These are phyloP conservation scores for Lichenostomus cassidix DNA, from an alignment of 2,113 vertebrate genomes.

Conservation along the genomic window DNA sequence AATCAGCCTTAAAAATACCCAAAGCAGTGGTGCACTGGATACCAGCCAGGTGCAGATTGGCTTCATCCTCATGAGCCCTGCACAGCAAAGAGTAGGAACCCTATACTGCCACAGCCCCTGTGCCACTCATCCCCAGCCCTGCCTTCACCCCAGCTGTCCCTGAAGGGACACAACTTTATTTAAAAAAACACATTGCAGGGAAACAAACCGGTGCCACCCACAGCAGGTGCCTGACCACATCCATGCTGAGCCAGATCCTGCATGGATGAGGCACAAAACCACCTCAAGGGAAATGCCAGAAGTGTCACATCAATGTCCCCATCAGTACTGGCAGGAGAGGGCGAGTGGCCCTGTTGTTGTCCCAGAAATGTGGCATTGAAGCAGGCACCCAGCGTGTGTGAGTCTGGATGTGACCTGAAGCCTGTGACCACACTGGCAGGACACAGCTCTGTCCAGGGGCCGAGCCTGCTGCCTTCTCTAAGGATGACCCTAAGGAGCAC, in stretches of 20 bases:
- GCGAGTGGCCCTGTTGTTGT: rapidly evolving
- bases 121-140: background rate
- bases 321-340: background rate
- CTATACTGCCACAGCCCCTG: background rate
- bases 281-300: background rate
- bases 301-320: background rate
- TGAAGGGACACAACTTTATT: background rate
- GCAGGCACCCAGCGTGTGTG: rapidly evolving
- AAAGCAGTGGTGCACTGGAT: rapidly evolving
- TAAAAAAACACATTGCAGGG: background rate
- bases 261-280: background rate
- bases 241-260: rapidly evolving
- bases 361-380: rapidly evolving
- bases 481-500: background rate
- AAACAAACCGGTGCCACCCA: background rate
- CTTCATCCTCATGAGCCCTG: background rate
- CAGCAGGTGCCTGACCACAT: background rate
- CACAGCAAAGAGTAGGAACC: background rate
- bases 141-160: background rate
- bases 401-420: background rate
- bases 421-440: rapidly evolving
- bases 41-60: background rate
- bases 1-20: background rate
- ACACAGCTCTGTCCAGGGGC: background rate
- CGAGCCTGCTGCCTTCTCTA: background rate